Evolutionary conservation across 2,888 invertebrate genomes (phyloP).

Genomic region (Lycocerus yunnanus): DNA sequence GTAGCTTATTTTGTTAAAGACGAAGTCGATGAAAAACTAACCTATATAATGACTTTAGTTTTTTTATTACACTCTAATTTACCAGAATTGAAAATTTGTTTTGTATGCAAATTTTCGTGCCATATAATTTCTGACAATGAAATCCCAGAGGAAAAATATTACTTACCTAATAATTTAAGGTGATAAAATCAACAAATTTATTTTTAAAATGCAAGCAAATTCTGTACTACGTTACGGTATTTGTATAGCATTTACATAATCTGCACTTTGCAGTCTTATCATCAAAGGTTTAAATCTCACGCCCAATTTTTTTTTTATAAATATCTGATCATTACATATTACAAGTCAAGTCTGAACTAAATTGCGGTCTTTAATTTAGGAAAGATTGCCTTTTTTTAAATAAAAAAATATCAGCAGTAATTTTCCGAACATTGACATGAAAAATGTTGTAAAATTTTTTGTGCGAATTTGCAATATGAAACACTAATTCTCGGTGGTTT

Average conservation of each 20-base stretch:
- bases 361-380: background rate
- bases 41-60: background rate
- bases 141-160: background rate
- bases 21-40: background rate
- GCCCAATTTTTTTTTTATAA: background rate
- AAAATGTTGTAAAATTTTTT: too few species aligned
- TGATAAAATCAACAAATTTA: background rate
- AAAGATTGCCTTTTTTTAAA: background rate
- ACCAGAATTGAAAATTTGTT: background rate
- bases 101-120: background rate
- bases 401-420: background rate
- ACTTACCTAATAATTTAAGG: background rate
- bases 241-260: background rate
- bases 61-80: background rate
- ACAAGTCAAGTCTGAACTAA: background rate
- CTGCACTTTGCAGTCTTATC: background rate
- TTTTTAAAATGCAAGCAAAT: background rate
- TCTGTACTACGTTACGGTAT: background rate
- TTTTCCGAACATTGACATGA: background rate
- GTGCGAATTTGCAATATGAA: background rate
- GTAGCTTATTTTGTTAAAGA: background rate
- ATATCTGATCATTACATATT: too few species aligned
- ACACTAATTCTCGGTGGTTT: background rate
- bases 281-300: background rate
- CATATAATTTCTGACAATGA: background rate